Base-by-base conservation (phyloP, 2,888 invertebrate genomes). In the Lymantria dispar region DNA sequence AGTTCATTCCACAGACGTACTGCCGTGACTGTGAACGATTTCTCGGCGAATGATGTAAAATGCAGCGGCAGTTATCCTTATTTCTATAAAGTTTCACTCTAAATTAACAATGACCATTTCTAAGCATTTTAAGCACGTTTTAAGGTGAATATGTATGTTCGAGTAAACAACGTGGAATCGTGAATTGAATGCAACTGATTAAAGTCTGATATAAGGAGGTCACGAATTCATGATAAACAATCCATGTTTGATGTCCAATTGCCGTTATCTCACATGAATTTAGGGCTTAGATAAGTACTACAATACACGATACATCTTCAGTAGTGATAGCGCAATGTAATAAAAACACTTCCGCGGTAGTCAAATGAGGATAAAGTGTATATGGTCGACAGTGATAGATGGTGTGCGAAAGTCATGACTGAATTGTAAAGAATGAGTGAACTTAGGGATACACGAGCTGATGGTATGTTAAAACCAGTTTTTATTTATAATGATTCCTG, bases 211-310 rank as follows among this genome's bases (percentile, higher is more conserved):
- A 78, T 60, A 74, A 65, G 80, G 75, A 79, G 80, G 69, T 76
- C 81, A 83, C 76, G 79, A 83, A 82, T 79, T 72, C 79, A 73
- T 75, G 78, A 75, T 76, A 74, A 73, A 70, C 80, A 76, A 81
- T 70, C 74, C 82, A 65, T 83, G 85, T 85, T 80, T 70, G 62
- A 64, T 64, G 71, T 75, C 73, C 78, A 72, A 74, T 72, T 74
- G 73, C 80, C 76, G 83, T 81, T 86, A 87, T 85, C 84, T 81
- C 71, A 76, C 76, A 79, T 74, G 74, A 84, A 87, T 87, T 87
- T 85, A 87, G 82, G 78, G 74, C 74, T 68, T 57, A 83, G 82
- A 84, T 86, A 33, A 10, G 33, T 80, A 83, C 73, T 70, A 71
- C 77, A 70, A 70, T 68, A 46, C 60, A 60, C 60, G 69, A 70